Evolutionary conservation across 2,888 invertebrate genomes (phyloP).

Genomic region (Mythimna lalbum): DNA sequence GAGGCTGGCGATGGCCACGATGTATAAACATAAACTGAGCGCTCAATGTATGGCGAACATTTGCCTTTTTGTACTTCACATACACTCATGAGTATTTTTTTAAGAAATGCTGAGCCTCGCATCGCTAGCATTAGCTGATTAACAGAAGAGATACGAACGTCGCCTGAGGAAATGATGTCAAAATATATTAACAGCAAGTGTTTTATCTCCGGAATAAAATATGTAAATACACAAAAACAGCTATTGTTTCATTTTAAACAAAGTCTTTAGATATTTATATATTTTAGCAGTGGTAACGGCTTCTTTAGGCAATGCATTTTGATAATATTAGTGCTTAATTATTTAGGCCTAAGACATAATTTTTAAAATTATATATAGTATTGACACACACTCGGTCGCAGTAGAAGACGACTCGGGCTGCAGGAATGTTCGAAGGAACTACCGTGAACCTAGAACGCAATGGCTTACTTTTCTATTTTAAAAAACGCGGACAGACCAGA

Average conservation of each 20-base stretch:
- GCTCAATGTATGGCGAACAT: conserved; percentile 21
- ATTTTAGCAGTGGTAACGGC: neutral
- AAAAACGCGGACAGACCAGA: too few species aligned
- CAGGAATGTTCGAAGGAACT: too few species aligned
- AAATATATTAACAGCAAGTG: neutral
- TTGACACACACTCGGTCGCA: too few species aligned
- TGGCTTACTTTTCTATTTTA: too few species aligned
- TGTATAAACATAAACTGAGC: conserved; percentile 5
- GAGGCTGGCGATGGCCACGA: conserved; percentile 10
- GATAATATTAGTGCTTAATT: too few species aligned
- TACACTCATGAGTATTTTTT: neutral
- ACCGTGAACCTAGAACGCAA: too few species aligned
- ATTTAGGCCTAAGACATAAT: too few species aligned
- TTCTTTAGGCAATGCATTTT: too few species aligned
- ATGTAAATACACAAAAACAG: neutral
- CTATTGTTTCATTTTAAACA: too few species aligned
- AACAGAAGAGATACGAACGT: neutral
- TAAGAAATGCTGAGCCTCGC: neutral
- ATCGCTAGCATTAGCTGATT: conserved; percentile 29
- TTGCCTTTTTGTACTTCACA: conserved; percentile 3
- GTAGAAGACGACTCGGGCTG: too few species aligned
- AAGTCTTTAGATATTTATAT: neutral
- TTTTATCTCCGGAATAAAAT: neutral
- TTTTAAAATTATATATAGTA: too few species aligned
- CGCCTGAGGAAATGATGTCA: neutral